A percentile compares a stretch with the other conserved stretches of the same genome.
These are phyloP conservation scores for Dascyllus trimaculatus DNA, from an alignment of 2,113 vertebrate genomes.

Conservation along the genomic window DNA sequence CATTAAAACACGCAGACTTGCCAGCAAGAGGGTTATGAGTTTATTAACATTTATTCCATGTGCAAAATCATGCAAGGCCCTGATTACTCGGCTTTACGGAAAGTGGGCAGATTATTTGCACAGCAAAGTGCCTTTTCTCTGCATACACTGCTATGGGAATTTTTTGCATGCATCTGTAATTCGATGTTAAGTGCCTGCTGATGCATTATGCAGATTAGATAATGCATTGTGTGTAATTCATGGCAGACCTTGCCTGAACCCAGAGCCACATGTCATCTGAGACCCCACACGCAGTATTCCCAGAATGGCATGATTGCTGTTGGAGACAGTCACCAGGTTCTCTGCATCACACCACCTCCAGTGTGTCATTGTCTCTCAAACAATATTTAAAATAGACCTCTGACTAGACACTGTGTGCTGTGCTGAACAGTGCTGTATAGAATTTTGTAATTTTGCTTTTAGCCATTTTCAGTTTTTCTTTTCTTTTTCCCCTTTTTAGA, in stretches of 20 bases:
- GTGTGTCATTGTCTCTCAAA: conserved; percentile 6
- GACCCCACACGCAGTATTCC: conserved; percentile 21
- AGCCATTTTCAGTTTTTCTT: conserved; percentile 20
- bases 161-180: conserved; percentile 79
- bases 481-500: conserved; percentile 4
- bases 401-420: conserved; percentile 11
- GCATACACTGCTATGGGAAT: conserved; percentile 52
- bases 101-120: conserved; percentile 69
- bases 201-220: conserved; percentile 80
- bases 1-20: conserved; percentile 49
- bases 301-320: background rate
- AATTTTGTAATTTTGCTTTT: conserved; percentile 45
- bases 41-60: conserved; percentile 54
- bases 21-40: conserved; percentile 43
- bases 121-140: conserved; percentile 59
- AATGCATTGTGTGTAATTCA: conserved; percentile 77
- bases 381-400: conserved; percentile 26
- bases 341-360: conserved; percentile 21
- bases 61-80: conserved; percentile 64
- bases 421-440: conserved; percentile 5
- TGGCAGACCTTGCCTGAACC: conserved; percentile 60
- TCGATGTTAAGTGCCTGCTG: conserved; percentile 77
- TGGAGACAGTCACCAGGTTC: conserved; percentile 20
- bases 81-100: conserved; percentile 57
- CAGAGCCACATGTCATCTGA: conserved; percentile 19